phyloP scores from a whole-genome alignment of 2,888 invertebrate species.

The Entomobrya proxima region DNA sequence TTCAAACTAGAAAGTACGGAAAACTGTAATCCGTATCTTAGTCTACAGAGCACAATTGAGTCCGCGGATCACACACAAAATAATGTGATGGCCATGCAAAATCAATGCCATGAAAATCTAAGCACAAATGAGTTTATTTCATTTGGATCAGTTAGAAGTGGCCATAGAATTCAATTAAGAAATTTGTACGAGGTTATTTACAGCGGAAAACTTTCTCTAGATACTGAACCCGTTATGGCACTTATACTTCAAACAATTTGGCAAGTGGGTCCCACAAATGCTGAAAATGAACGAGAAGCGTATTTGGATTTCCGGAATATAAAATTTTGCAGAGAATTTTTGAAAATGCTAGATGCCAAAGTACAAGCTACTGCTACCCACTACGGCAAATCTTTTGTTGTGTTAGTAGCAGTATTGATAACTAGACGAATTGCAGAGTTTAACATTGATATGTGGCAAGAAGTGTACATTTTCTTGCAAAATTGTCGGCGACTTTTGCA shows the following conservation, averaged over 20 bases:
- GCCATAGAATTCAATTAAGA: conserved; percentile 47
- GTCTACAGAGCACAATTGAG: conserved; percentile 38
- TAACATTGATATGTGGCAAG: neutral
- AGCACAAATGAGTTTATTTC: conserved; percentile 14
- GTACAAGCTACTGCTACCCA: neutral
- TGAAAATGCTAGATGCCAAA: neutral
- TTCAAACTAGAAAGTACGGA: neutral
- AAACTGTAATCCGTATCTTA: neutral
- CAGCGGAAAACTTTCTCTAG: neutral
- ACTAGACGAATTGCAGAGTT: neutral
- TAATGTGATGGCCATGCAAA: conserved; percentile 1
- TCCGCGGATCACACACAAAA: conserved; percentile 26
- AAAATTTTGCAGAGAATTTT: neutral
- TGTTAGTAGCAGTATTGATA: neutral
- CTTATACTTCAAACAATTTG: neutral
- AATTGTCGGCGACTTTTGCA: neutral
- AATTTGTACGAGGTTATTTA: conserved; percentile 44
- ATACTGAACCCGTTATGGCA: conserved; percentile 46
- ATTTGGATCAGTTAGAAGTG: conserved; percentile 54
- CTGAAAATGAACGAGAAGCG: neutral
- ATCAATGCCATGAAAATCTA: neutral
- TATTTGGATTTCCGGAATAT: neutral
- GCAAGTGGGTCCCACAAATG: neutral
- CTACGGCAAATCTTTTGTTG: neutral
- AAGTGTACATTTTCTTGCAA: neutral